phyloP scores from a whole-genome alignment of 2,113 vertebrate genomes.

The Ophthalmolycus amberensis region DNA sequence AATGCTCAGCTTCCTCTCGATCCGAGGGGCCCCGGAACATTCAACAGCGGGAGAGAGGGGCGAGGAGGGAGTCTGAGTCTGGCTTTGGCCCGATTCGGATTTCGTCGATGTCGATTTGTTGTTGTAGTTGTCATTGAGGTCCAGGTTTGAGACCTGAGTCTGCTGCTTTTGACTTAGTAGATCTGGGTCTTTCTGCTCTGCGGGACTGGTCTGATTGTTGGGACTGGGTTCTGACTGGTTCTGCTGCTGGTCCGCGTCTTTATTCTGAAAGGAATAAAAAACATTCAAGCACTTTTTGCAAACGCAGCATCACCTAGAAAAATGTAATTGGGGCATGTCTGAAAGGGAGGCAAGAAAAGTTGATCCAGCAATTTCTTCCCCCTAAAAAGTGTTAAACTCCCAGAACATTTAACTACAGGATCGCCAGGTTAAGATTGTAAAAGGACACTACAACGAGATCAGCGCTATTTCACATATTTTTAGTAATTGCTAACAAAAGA shows the following conservation, averaged over 20 bases:
- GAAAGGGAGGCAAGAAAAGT: not conserved
- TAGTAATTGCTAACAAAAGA: not conserved
- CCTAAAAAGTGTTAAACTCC: no score
- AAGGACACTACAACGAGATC: not conserved
- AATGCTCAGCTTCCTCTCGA: slow-evolving; percentile 93
- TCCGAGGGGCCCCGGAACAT: slow-evolving; percentile 65
- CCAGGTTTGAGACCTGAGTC: slow-evolving; percentile 79
- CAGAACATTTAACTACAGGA: no score
- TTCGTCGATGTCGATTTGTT: slow-evolving; percentile 79
- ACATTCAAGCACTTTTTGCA: not conserved
- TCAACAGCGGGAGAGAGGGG: slow-evolving; percentile 73
- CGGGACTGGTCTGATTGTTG: slow-evolving; percentile 52
- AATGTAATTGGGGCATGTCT: not conserved
- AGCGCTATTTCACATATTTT: not conserved
- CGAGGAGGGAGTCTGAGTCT: slow-evolving; percentile 55
- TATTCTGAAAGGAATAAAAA: slow-evolving; percentile 45
- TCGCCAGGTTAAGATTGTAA: not conserved
- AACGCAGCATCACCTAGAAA: not conserved
- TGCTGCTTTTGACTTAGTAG: slow-evolving; percentile 57
- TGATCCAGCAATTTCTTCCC: not conserved
- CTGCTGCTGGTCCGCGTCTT: slow-evolving; percentile 53
- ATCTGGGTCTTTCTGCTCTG: slow-evolving; percentile 67
- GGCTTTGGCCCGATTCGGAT: slow-evolving; percentile 57
- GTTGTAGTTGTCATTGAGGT: slow-evolving; percentile 94
- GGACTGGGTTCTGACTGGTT: slow-evolving; percentile 56